A percentile compares a stretch with the other conserved stretches of the same genome.
Conservation (phyloP, 2,888 invertebrate genomes). For the Beris morrisii region DNA sequence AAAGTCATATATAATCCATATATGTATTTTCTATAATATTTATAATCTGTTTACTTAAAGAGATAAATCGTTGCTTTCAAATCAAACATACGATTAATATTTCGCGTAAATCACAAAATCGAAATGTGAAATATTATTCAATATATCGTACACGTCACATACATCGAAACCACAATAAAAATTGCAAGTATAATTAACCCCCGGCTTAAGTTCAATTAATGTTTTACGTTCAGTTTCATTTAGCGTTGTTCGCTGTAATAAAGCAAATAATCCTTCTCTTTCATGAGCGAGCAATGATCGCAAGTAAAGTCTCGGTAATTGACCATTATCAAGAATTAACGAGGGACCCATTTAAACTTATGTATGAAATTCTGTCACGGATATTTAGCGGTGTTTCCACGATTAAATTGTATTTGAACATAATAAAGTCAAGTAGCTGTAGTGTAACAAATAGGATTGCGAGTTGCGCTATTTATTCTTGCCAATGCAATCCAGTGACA, state of each 20-base stretch:
- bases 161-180: neutral
- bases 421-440: slow-evolving; percentile 3
- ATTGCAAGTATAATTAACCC: slow-evolving; percentile 15
- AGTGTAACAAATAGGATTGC: neutral
- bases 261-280: slow-evolving; percentile 20
- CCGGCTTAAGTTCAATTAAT: neutral
- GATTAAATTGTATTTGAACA: slow-evolving; percentile 6
- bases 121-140: too few species aligned
- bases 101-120: too few species aligned
- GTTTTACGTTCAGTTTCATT: slow-evolving; percentile 14
- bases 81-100: too few species aligned
- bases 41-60: neutral
- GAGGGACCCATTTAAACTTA: slow-evolving; percentile 13
- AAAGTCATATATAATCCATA: too few species aligned
- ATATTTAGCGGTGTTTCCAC: slow-evolving; percentile 22
- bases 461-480: neutral
- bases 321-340: slow-evolving; percentile 22
- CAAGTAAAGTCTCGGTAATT: slow-evolving; percentile 28
- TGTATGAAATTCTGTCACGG: slow-evolving; percentile 26
- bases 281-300: slow-evolving; percentile 17
- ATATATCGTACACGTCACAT: neutral
- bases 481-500: too few species aligned
- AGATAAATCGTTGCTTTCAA: neutral
- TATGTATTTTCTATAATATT: too few species aligned
- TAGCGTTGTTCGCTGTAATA: slow-evolving; percentile 8